A percentile compares a stretch with the other conserved stretches of the same genome.
These are phyloP conservation scores for Thelaira solivaga DNA, from an alignment of 2,888 invertebrate species.

Conservation along the genomic window DNA sequence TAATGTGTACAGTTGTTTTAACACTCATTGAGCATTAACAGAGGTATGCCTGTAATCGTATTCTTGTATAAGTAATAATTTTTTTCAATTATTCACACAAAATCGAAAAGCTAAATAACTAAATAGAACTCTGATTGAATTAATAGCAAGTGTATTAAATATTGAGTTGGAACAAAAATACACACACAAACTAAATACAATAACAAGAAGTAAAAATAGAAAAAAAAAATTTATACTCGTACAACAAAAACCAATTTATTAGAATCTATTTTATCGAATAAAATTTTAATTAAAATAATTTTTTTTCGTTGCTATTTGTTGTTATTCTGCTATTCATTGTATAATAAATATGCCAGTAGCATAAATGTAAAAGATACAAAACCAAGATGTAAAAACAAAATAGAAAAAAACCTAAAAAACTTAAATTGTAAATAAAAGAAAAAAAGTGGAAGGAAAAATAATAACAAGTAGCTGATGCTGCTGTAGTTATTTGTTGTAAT, in stretches of 20 bases:
- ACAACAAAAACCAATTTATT: slow-evolving; percentile 59
- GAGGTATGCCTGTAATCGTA: no score
- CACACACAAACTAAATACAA: no score
- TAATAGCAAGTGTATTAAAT: slow-evolving; percentile 53
- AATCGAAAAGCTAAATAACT: slow-evolving; percentile 6
- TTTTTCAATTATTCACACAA: slow-evolving; percentile 1
- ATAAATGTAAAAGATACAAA: slow-evolving; percentile 46
- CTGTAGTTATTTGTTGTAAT: slow-evolving; percentile 60
- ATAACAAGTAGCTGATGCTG: slow-evolving; percentile 58
- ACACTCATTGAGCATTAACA: no score
- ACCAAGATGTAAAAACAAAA: slow-evolving; percentile 28
- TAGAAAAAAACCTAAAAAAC: neutral
- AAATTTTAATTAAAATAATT: slow-evolving; percentile 61
- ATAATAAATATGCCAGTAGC: slow-evolving; percentile 59
- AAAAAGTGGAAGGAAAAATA: neutral
- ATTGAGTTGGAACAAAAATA: slow-evolving; percentile 31
- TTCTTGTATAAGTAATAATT: no score
- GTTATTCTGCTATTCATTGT: slow-evolving; percentile 31
- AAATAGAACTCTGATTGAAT: slow-evolving; percentile 59
- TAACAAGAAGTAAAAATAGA: neutral
- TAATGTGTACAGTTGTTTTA: no score
- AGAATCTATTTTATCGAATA: slow-evolving; percentile 61
- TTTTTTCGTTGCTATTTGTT: slow-evolving; percentile 17
- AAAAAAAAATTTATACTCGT: neutral
- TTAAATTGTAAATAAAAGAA: slow-evolving; percentile 26